Base-by-base conservation (phyloP, 2,113 vertebrate genomes). In the Ochotona curzoniae region DNA sequence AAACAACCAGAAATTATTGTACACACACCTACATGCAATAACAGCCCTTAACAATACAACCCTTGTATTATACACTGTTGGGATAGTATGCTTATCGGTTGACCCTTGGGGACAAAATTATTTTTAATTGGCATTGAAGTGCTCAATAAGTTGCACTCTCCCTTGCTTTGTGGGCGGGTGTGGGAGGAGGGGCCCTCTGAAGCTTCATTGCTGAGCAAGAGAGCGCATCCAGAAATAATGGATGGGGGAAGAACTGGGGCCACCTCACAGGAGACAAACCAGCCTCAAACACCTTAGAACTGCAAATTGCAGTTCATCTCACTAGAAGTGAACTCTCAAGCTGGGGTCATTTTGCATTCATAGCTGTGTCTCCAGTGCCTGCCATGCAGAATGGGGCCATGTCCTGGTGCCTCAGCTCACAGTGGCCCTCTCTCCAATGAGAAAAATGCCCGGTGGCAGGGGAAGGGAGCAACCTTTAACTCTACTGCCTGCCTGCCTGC, bases 71-170 rank as follows among this genome's bases (percentile, higher is more conserved):
- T 61, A 6, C 6, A 47, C 14, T 20, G 1, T 66, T 73, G 35
- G 2, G 30, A 63, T 87, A 80, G 86, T 93, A 88, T 91, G 35
- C 35, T 89, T 73, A 32, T 35, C 51, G 67, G 25, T 87, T 75
- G 81, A 66, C 63, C 8, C 54, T 15, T 94, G 90, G 35, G 51
- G 79, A 83, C 81, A 78, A 12, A 57, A 18, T 57, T 57, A 57
- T 57, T 57, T 57, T 13, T 15, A 60, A 61, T 88, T 67, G 44
- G 21, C 17, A 28, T 30, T 64, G 73, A 79, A 70, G 32, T 83
- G 38, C 21, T 82, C 74, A 83, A 25, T n/a, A 66, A 90, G 4
- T 64, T 75, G 20, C 90, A 32, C 91, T n/a, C 28, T 87, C 60
- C 82, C 21, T 93, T 17, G 61, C 74, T 83, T 60, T 88, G 38